These are phyloP conservation scores for Cephalotes varians DNA, from an alignment of 2,888 invertebrate species.

Conservation along the genomic window DNA sequence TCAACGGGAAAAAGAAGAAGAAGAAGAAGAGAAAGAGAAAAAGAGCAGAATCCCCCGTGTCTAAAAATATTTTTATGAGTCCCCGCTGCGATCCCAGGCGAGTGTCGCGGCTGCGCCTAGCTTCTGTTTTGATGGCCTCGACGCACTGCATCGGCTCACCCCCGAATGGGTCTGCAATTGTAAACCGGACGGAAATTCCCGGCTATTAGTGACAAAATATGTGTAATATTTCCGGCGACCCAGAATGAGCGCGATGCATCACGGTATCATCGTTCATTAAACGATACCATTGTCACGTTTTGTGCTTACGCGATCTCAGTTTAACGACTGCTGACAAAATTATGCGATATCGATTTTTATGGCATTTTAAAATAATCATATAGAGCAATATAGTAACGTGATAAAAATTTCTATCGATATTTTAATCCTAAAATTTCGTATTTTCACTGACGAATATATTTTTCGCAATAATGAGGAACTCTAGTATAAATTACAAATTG, in stretches of 20 bases:
- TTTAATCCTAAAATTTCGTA: neutral
- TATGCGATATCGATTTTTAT: neutral
- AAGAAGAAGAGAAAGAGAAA: conserved; percentile 32
- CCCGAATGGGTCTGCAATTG: conserved; percentile 48
- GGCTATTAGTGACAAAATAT: conserved; percentile 76
- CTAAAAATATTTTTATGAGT: conserved; percentile 86
- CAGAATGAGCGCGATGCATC: conserved; percentile 33
- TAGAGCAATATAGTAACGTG: neutral
- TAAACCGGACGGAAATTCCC: conserved; percentile 70
- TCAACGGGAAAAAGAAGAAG: conserved; percentile 24
- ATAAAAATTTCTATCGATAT: neutral
- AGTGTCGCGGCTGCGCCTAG: conserved; percentile 57
- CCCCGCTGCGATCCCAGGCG: conserved; percentile 82
- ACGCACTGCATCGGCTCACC: conserved; percentile 62
- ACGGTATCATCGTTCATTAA: conserved; percentile 3
- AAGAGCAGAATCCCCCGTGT: conserved; percentile 62
- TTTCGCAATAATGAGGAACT: conserved; percentile 1
- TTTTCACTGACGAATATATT: neutral
- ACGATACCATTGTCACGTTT: conserved; percentile 14
- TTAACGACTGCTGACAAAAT: neutral
- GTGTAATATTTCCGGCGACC: conserved; percentile 77
- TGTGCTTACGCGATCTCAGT: neutral
- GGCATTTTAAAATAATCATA: neutral
- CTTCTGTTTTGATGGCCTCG: conserved; percentile 82
- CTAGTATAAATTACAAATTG: conserved; percentile 38